These are phyloP conservation scores for Malurus melanocephalus DNA, from an alignment of 2,113 vertebrate species.

Conservation along the genomic window DNA sequence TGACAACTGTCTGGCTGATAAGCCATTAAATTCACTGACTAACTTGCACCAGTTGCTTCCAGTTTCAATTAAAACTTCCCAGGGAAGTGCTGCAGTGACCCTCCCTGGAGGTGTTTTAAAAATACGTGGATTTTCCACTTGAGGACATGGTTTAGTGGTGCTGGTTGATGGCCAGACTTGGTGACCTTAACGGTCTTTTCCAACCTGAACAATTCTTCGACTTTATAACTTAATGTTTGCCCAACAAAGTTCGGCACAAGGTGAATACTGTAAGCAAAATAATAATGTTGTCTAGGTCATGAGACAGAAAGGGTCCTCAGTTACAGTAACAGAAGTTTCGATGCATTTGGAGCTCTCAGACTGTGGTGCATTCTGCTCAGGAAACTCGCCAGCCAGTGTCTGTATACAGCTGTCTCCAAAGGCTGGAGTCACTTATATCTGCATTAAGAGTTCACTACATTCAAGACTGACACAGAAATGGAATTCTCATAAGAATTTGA, in stretches of 20 bases:
- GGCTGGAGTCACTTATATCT: not conserved
- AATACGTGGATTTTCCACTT: not conserved
- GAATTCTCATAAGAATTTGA: conserved; percentile 35
- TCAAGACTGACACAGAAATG: conserved; percentile 22
- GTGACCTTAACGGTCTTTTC: not conserved
- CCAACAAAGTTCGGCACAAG: not conserved
- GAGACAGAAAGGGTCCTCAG: not conserved
- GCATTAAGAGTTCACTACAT: conserved; percentile 18
- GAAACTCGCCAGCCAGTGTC: not conserved
- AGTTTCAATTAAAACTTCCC: not conserved
- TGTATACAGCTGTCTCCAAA: not conserved
- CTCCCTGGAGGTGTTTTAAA: not conserved
- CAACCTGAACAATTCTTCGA: not conserved
- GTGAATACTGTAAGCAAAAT: not conserved
- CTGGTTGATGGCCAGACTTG: not conserved
- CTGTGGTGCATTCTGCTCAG: not conserved
- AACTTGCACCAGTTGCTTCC: not conserved
- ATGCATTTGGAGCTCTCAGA: not conserved
- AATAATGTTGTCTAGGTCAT: rapidly evolving
- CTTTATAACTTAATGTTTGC: not conserved
- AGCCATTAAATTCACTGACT: not conserved
- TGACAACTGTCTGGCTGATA: not conserved
- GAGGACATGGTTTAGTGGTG: not conserved
- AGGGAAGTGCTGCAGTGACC: not conserved
- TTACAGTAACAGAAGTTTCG: not conserved